phyloP scores from a whole-genome alignment of 35 echinoderm and acorn worm genomes.

The Ophioderma brevispina region DNA sequence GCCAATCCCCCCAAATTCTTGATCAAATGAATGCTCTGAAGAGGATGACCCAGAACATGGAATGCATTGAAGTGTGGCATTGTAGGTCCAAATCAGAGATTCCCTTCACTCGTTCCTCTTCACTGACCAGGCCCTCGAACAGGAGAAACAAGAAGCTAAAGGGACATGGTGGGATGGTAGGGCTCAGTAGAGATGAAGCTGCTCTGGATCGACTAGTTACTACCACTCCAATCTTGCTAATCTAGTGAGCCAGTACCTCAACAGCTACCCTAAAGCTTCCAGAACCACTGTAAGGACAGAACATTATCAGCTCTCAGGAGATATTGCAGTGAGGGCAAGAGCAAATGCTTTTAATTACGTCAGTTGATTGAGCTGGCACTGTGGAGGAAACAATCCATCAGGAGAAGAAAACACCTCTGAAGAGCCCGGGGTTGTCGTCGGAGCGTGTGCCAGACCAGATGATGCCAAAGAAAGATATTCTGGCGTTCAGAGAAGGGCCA shows the following conservation, averaged over 20 bases:
- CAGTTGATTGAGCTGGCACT: conserved; percentile 34
- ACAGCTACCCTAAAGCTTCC: conserved; percentile 28
- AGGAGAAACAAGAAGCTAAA: neutral
- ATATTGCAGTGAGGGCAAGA: conserved; percentile 36
- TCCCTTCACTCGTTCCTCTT: conserved; percentile 7
- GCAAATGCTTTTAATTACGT: conserved; percentile 37
- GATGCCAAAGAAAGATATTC: too few relatives aligned
- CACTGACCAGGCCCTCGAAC: conserved; percentile 14
- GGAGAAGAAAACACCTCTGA: neutral
- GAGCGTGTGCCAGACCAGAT: too few relatives aligned
- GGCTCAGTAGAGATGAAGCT: neutral
- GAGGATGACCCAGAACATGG: neutral
- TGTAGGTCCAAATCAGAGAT: conserved; percentile 25
- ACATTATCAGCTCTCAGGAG: conserved; percentile 51
- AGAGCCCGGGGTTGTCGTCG: too few relatives aligned
- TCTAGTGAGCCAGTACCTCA: conserved; percentile 33
- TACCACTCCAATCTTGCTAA: conserved; percentile 12
- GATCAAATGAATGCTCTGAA: conserved; percentile 43
- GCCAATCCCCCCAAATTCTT: conserved; percentile 37
- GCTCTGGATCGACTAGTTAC: conserved; percentile 15
- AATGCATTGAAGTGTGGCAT: neutral
- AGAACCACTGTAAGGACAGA: conserved; percentile 5
- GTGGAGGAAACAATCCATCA: conserved; percentile 31
- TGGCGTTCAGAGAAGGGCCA: conserved; percentile 10
- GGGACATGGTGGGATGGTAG: conserved; percentile 5